Evolutionary conservation across 1,140 invertebrate genomes (phyloP), one percentile per base, ranked within the genome.

Genomic region (Pseudomyrmex cubaensis): DNA sequence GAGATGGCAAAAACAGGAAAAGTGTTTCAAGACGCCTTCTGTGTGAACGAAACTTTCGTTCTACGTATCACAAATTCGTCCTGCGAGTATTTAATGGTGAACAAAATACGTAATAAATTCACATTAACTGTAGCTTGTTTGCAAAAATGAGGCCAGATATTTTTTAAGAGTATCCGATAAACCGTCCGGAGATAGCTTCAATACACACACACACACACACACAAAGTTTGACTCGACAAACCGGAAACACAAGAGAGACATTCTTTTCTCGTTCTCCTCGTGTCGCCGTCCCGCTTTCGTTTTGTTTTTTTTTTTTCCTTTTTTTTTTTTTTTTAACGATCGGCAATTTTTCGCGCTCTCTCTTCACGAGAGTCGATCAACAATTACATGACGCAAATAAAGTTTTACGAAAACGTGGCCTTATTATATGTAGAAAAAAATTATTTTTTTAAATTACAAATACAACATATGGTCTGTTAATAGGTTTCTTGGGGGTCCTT

Each of bases 91-190:
- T 35, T 35, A 35, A 35, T 35, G 62, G 66, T 67, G 70, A 84
- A 35, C 35, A 83, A 61, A 67, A 56, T 35, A 35, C 0, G 35
- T 35, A 35, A 35, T 35, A 7, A 35, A 92, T 87, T 86, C 91
- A 91, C 90, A 92, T 93, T 92, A 93, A 90, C 90, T 74, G 90
- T 80, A 85, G 88, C 92, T 93, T 93, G 91, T 92, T 92, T 89
- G 69, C 76, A 91, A 92, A 92, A 93, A 93, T 89, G 85, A 52
- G 0, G 66, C 56, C 73, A 85, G 82, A 84, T 85, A 84, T 59
- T 90, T 91, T 91, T 93, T 92, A 90, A 91, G 91, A 92, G 91
- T 85, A 83, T 62, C 85, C 83, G 85, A 87, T 87, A 87, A 83
- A 84, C 75, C 90, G 87, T 89, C 87, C 76, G 5, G 35, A 83